A percentile compares a stretch with the other conserved stretches of the same genome.
Conservation (phyloP, 1,140 invertebrate species). For the Leptinotarsa defecta region DNA sequence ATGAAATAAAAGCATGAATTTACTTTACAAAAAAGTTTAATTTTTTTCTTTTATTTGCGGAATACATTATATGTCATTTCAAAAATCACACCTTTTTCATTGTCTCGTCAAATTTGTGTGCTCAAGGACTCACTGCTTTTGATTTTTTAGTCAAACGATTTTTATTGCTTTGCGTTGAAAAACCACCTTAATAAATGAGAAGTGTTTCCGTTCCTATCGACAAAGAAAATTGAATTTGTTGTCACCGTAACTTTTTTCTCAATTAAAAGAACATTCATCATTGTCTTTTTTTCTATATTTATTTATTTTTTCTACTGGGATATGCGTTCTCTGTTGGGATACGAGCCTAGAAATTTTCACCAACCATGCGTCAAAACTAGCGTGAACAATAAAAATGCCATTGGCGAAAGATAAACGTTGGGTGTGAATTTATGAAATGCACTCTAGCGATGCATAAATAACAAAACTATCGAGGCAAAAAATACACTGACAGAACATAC, state of each 20-base stretch:
- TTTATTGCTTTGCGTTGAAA: too few species aligned
- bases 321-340: neutral
- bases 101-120: too few species aligned
- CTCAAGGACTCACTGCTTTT: too few species aligned
- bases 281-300: neutral
- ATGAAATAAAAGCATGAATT: too few species aligned
- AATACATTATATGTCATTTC: too few species aligned
- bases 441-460: slow-evolving; percentile 15
- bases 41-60: too few species aligned
- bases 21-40: too few species aligned
- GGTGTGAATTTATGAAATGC: slow-evolving; percentile 14
- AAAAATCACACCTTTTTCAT: too few species aligned
- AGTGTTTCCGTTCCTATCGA: too few species aligned
- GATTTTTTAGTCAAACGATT: too few species aligned
- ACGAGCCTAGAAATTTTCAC: neutral
- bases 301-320: neutral
- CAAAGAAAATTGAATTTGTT: neutral
- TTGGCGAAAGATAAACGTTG: neutral
- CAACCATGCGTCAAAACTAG: neutral
- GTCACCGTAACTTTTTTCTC: neutral
- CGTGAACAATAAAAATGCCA: slow-evolving; percentile 18
- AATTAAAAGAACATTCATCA: neutral
- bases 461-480: neutral
- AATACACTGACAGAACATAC: slow-evolving; percentile 7
- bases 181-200: too few species aligned